Evolutionary conservation across 1,140 invertebrate species (phyloP).

Genomic region (Yoshiicerus persimilis): DNA sequence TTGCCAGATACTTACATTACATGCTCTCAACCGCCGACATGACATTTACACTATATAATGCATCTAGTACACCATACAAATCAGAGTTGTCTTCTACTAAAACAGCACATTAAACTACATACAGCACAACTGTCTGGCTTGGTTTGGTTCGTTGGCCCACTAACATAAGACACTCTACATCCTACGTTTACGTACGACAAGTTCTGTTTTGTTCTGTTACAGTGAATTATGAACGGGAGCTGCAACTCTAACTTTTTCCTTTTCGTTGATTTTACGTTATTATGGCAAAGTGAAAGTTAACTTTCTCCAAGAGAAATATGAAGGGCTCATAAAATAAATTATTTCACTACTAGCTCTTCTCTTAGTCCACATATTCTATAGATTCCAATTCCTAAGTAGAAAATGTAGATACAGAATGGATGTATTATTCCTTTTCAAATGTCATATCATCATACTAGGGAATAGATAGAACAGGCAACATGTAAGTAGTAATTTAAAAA

Average conservation of each 20-base stretch:
- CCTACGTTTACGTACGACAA: neutral
- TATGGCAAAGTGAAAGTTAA: neutral
- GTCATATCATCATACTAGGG: neutral
- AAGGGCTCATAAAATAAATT: neutral
- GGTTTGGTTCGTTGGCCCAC: neutral
- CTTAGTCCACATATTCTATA: neutral
- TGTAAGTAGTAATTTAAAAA: neutral
- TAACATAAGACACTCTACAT: neutral
- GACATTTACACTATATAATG: constrained; percentile 2
- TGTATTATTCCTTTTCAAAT: neutral
- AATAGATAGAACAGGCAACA: neutral
- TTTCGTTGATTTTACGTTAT: neutral
- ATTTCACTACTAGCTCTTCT: neutral
- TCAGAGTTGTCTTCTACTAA: neutral
- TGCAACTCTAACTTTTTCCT: neutral
- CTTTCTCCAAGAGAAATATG: neutral
- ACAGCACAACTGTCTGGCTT: neutral
- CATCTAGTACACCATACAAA: neutral
- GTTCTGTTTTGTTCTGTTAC: neutral
- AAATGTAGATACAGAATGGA: neutral
- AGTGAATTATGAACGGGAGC: neutral
- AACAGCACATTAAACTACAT: neutral
- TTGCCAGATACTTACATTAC: neutral
- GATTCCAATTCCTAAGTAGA: neutral
- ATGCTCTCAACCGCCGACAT: neutral